Evolutionary conservation across 2,113 vertebrate genomes (phyloP).

Genomic region (Gorilla gorilla): DNA sequence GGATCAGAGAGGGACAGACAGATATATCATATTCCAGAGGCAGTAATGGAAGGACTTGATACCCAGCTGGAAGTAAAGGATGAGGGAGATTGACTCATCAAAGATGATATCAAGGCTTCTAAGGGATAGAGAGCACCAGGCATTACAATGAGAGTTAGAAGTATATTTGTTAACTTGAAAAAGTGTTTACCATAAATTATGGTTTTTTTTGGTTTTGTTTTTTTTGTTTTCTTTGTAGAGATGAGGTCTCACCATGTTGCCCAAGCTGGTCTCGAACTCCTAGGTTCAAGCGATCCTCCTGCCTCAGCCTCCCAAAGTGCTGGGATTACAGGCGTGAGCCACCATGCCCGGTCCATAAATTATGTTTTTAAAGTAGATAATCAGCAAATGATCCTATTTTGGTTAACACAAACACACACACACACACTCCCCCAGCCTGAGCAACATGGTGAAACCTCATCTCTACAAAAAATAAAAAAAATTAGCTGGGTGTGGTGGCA

Average conservation of each 20-base stretch:
- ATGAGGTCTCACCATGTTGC: no score
- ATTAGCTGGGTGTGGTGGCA: no score
- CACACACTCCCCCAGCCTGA: not conserved
- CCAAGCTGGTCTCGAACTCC: no score
- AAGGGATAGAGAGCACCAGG: not conserved
- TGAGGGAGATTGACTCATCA: not conserved
- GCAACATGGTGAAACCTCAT: no score
- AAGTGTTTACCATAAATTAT: not conserved
- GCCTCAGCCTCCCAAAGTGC: no score
- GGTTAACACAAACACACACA: not conserved
- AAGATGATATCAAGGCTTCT: not conserved
- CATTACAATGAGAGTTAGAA: not conserved
- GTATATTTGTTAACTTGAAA: not conserved
- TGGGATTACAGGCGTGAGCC: no score
- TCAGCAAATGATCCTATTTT: slow-evolving; percentile 18
- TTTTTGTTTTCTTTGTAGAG: no score
- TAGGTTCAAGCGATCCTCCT: no score
- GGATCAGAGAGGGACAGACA: not conserved
- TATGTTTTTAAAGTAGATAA: slow-evolving; percentile 8
- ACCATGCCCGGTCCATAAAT: no score
- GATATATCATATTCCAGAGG: not conserved
- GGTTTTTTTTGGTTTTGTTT: not conserved
- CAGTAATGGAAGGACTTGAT: not conserved
- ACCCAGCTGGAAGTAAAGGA: not conserved
- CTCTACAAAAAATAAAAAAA: no score